Conservation (phyloP, 2,888 invertebrate genomes). For the Leptopterna dolabrata region DNA sequence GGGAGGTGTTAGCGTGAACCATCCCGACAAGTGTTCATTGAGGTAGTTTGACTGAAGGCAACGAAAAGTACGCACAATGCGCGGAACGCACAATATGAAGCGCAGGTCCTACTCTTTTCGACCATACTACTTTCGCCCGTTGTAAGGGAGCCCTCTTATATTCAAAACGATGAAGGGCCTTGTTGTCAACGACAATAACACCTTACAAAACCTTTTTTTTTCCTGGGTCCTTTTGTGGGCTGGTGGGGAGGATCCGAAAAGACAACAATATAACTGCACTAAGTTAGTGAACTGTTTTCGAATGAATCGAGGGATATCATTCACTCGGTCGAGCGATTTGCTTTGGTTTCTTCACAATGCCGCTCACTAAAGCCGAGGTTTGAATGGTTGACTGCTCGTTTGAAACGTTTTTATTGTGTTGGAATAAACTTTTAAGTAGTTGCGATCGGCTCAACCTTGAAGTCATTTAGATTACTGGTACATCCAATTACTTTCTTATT, state of each 20-base stretch:
- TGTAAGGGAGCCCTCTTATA: conserved; percentile 45
- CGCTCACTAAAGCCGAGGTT: neutral
- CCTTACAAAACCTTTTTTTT: conserved; percentile 37
- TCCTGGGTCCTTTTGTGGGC: conserved; percentile 8
- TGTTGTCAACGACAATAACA: conserved; percentile 48
- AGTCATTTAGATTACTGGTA: too few relatives aligned
- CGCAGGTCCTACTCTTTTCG: conserved; percentile 52
- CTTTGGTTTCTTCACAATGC: conserved; percentile 22
- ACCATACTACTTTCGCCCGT: conserved; percentile 39
- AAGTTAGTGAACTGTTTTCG: conserved; percentile 17
- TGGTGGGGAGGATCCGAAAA: conserved; percentile 15
- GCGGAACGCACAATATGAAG: conserved; percentile 44
- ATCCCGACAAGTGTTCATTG: conserved; percentile 49
- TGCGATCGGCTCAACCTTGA: too few relatives aligned
- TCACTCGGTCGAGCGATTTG: conserved; percentile 11
- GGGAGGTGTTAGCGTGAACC: conserved; percentile 21
- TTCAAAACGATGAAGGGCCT: conserved; percentile 51
- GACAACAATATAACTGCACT: conserved; percentile 46
- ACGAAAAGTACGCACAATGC: conserved; percentile 16
- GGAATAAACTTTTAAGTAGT: neutral
- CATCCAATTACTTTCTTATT: too few relatives aligned
- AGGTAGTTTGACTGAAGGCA: conserved; percentile 45
- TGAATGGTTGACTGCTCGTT: neutral
- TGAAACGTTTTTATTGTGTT: neutral
- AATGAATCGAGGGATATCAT: conserved; percentile 46